phyloP scores from a whole-genome alignment of 2,113 vertebrate species.

The Elephas maximus region DNA sequence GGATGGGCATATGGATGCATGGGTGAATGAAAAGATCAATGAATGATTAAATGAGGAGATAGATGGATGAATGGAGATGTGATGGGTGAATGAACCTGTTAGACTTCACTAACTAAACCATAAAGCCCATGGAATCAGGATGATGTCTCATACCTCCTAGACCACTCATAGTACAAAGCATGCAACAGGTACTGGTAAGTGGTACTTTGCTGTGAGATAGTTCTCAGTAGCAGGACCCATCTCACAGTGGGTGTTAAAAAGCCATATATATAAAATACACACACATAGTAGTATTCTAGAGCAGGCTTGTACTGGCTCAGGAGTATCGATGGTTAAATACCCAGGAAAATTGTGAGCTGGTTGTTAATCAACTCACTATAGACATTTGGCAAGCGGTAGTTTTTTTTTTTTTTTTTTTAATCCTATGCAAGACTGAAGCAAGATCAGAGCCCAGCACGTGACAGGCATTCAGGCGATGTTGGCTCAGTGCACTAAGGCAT shows the following conservation, averaged over 20 bases:
- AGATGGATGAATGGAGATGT: neutral
- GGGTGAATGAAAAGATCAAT: neutral
- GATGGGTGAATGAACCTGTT: neutral
- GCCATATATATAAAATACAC: neutral
- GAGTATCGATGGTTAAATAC: neutral
- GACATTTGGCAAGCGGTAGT: neutral
- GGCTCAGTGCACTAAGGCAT: neutral
- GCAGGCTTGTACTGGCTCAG: neutral
- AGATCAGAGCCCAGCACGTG: neutral
- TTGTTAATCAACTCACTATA: neutral
- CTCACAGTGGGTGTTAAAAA: neutral
- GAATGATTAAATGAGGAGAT: neutral
- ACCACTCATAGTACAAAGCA: neutral
- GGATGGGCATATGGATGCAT: neutral
- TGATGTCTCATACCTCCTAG: neutral
- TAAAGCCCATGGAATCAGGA: constrained; percentile 25
- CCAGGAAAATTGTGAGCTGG: neutral
- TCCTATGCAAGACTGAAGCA: neutral
- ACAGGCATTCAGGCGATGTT: neutral
- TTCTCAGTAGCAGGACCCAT: neutral
- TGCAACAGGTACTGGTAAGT: neutral
- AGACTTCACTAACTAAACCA: neutral
- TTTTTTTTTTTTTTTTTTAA: no score
- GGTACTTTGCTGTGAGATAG: neutral
- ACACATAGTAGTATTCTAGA: neutral